phyloP scores from a whole-genome alignment of 2,113 vertebrate genomes.

The Nesoenas mayeri region DNA sequence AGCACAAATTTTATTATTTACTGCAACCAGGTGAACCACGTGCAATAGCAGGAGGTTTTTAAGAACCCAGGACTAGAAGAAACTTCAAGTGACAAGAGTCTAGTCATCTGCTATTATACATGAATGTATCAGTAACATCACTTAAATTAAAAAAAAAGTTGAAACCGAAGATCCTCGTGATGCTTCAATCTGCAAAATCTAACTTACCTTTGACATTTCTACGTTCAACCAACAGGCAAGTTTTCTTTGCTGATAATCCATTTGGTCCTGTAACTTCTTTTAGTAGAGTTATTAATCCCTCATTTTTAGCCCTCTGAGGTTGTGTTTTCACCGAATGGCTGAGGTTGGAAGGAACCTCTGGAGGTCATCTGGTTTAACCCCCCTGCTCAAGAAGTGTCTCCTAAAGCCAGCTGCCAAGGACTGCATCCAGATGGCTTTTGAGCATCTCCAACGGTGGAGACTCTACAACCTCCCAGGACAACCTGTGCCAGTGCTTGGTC shows the following conservation, averaged over 20 bases:
- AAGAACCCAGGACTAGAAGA: not conserved
- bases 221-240: rapidly evolving
- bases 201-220: not conserved
- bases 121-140: not conserved
- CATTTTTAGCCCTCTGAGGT: not conserved
- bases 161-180: not conserved
- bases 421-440: not conserved
- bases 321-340: not conserved
- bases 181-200: not conserved
- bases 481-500: not conserved
- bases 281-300: not conserved
- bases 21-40: not conserved
- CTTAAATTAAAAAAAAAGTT: not conserved
- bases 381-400: rapidly evolving
- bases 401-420: rapidly evolving
- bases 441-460: not conserved
- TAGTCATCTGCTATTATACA: not conserved
- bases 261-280: not conserved
- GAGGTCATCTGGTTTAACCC: not conserved
- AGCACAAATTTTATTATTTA: not conserved
- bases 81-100: not conserved
- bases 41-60: not conserved
- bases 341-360: not conserved
- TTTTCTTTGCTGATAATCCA: not conserved
- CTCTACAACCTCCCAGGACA: not conserved